Evolutionary conservation across 2,797 vertebrate genomes (phyloP), one percentile per base, ranked within the genome.

Genomic region (Malacoraja senta): DNA sequence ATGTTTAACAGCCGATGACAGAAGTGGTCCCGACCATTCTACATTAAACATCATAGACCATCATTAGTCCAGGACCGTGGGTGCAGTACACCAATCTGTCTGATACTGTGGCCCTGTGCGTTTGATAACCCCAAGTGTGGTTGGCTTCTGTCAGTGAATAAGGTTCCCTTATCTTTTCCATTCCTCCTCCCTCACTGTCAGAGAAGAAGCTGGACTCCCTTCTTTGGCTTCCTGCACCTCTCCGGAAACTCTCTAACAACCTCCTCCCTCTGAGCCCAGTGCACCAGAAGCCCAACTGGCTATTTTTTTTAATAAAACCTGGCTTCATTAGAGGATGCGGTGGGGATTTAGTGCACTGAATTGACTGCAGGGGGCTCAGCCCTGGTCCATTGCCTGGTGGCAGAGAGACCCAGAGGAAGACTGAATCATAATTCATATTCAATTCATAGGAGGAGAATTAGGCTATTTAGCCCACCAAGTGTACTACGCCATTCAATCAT

Each of bases 91-190:
- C 61, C 61, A n/a, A 68, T 35, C 61, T 65, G 61, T 32, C 65
- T 68, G 61, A 38, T 38, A 79, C 15, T 19, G 3, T 79, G 78
- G 63, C n/a, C n/a, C 83, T n/a, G 53, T 58, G 58, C 38, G 19
- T 53, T 24, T 81, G 80, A 65, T 86, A 86, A 65, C 83, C 84
- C n/a, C 8, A 9, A 68, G 61, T 68, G 63, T 32, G 63, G 61
- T 68, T 68, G 84, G 61, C 84, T 32, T 68, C 84, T 88, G 84
- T 68, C 61, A 88, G 32, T 88, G n/a, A 88, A n/a, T 35, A 63
- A 8, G 35, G 84, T 68, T 88, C n/a, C 35, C 84, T 35, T 88
- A 35, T 88, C 84, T 15, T 38, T 65, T 65, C 84, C 19, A 8
- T n/a, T 68, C 3, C 61, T 68, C 84, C 84, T 88, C 61, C 84